phyloP scores from a whole-genome alignment of 2,888 invertebrate species.

The Acleris laterana region DNA sequence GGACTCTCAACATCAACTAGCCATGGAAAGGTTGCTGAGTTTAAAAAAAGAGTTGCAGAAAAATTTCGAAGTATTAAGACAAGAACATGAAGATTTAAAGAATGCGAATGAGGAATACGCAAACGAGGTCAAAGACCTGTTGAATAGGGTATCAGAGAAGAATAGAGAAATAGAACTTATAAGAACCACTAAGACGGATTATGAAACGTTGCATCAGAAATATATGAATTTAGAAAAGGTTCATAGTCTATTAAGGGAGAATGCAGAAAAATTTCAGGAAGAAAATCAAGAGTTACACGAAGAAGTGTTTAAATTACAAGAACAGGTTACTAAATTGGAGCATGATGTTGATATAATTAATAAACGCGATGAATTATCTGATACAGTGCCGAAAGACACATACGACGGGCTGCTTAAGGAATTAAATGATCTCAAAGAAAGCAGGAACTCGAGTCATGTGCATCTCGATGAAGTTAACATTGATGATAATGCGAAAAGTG shows the following conservation, averaged over 20 bases:
- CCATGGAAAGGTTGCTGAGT: slow-evolving; percentile 84
- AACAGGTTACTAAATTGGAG: slow-evolving; percentile 74
- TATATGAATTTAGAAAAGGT: slow-evolving; percentile 78
- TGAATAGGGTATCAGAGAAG: slow-evolving; percentile 71
- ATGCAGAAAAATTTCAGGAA: slow-evolving; percentile 80
- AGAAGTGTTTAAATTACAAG: slow-evolving; percentile 78
- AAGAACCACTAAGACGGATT: slow-evolving; percentile 58
- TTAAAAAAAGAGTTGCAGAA: slow-evolving; percentile 82
- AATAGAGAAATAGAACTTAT: slow-evolving; percentile 68
- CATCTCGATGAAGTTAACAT: slow-evolving; percentile 76
- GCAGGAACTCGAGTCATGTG: slow-evolving; percentile 59
- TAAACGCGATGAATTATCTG: slow-evolving; percentile 59
- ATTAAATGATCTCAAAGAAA: slow-evolving; percentile 63
- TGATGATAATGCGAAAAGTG: slow-evolving; percentile 79
- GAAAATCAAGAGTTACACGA: slow-evolving; percentile 82
- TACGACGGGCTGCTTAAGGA: slow-evolving; percentile 70
- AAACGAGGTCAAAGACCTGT: slow-evolving; percentile 70
- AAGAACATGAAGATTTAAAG: slow-evolving; percentile 76
- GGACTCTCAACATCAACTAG: slow-evolving; percentile 89
- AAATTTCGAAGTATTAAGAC: slow-evolving; percentile 77
- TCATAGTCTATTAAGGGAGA: slow-evolving; percentile 71
- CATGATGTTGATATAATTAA: slow-evolving; percentile 71
- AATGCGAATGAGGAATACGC: slow-evolving; percentile 74
- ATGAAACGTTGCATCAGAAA: slow-evolving; percentile 73
- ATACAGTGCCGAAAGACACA: slow-evolving; percentile 64